Percentiles rank a stretch among this genome's conserved stretches.
phyloP scores from a whole-genome alignment of 1,140 invertebrate genomes.

The Varroa destructor region DNA sequence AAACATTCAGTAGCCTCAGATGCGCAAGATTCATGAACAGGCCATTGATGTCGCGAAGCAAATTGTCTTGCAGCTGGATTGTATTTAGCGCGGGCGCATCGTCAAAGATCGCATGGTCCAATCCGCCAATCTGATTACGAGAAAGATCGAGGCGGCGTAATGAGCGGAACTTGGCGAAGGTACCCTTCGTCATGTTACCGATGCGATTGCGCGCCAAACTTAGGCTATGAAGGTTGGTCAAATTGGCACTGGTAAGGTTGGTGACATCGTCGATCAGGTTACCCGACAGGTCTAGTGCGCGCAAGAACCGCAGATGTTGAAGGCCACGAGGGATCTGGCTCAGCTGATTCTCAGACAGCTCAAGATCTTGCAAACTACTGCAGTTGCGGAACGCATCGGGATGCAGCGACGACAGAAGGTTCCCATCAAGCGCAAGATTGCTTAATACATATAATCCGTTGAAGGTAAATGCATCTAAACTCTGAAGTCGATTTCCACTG shows the following conservation, averaged over 20 bases:
- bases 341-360: slow-evolving; percentile 35
- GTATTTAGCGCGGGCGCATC: slow-evolving; percentile 56
- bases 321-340: slow-evolving; percentile 35
- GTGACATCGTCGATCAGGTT: slow-evolving; percentile 64
- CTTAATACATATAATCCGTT: slow-evolving; percentile 68
- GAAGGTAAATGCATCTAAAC: slow-evolving; percentile 60
- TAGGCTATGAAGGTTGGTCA: slow-evolving; percentile 68
- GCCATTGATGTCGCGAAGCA: slow-evolving; percentile 68
- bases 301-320: slow-evolving; percentile 48
- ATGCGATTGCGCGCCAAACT: slow-evolving; percentile 63
- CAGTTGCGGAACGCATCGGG: slow-evolving; percentile 37
- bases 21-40: slow-evolving; percentile 64
- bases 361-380: slow-evolving; percentile 36
- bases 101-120: slow-evolving; percentile 66
- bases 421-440: slow-evolving; percentile 68
- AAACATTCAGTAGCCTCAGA: slow-evolving; percentile 71
- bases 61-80: slow-evolving; percentile 69
- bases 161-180: slow-evolving; percentile 62
- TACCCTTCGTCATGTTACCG: slow-evolving; percentile 50
- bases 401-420: slow-evolving; percentile 44
- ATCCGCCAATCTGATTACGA: slow-evolving; percentile 67
- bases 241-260: slow-evolving; percentile 65
- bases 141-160: slow-evolving; percentile 71
- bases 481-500: slow-evolving; percentile 36
- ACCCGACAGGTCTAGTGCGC: slow-evolving; percentile 64